These are phyloP conservation scores for Hemistola chrysoprasaria DNA, from an alignment of 2,888 invertebrate species.

Conservation along the genomic window DNA sequence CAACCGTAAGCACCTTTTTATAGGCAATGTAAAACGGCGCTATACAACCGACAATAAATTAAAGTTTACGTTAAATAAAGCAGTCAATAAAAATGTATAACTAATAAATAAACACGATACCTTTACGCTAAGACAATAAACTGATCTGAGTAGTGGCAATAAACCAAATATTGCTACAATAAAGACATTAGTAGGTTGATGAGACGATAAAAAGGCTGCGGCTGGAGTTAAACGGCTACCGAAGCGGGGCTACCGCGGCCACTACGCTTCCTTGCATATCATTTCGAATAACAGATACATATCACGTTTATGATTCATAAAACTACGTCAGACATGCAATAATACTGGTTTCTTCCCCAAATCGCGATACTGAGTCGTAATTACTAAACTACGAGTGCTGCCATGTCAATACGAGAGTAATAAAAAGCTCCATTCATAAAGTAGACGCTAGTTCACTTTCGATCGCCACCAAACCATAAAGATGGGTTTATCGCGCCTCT, in stretches of 20 bases:
- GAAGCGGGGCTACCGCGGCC: conserved; percentile 22
- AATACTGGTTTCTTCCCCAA: conserved; percentile 72
- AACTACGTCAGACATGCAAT: conserved; percentile 72
- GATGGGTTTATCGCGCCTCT: conserved; percentile 77
- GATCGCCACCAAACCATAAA: conserved; percentile 75
- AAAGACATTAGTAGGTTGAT: conserved; percentile 78
- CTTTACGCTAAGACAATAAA: conserved; percentile 80
- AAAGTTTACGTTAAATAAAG: conserved; percentile 81
- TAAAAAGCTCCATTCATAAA: conserved; percentile 78
- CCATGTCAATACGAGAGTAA: conserved; percentile 75
- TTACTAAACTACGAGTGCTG: conserved; percentile 70
- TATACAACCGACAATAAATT: conserved; percentile 80
- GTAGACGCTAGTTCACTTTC: conserved; percentile 65
- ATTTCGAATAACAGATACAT: conserved; percentile 57
- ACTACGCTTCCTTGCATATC: conserved; percentile 40
- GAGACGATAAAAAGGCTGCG: conserved; percentile 65
- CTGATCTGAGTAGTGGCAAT: conserved; percentile 75
- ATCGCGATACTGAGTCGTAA: conserved; percentile 70
- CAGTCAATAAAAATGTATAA: conserved; percentile 81
- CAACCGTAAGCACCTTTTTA: conserved; percentile 78
- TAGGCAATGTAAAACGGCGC: conserved; percentile 79
- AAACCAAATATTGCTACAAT: conserved; percentile 81
- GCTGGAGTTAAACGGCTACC: conserved; percentile 32
- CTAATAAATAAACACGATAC: conserved; percentile 82
- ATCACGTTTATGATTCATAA: conserved; percentile 78